Base-by-base conservation (phyloP, 2,113 vertebrate species). In the Antigone vipio region DNA sequence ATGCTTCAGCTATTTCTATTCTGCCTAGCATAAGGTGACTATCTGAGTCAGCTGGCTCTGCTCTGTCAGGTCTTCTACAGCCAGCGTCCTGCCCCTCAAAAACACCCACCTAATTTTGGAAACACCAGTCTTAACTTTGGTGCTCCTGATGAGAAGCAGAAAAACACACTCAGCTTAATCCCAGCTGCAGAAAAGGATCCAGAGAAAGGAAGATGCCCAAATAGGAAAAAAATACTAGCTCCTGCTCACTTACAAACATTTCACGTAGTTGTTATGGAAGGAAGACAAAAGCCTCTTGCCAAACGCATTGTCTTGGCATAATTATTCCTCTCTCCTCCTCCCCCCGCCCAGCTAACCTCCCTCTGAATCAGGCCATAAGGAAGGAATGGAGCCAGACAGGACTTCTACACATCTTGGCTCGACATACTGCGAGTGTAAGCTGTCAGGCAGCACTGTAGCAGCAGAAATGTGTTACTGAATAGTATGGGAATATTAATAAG, bases 1-100 rank as follows among this genome's bases (percentile, higher is more conserved):
- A 95, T 96, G 93, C 91, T 96, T 91, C 77, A 95, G 84, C 94
- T 97, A 91, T 93, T 97, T 96, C 94, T 93, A 69, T 93, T 92
- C 94, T 83, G 94, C 89, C 67, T 87, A 74, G 78, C 93, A 95
- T 88, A 91, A 93, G 78, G 84, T 76, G 84, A 89, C 82, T 91
- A 85, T 91, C 87, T 52, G 78, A 96, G 85, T 94, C 95, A 97
- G 87, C 85, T 91, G 89, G 86, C 91, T 93, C 32, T 63, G 77
- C 74, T 91, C 78, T 58, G 63, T 85, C 67, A 92, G 58, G 49
- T 76, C 88, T 86, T 81, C 83, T 60, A 68, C 77, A 97, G 91
- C 91, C 89, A 95, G 89, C 1, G 0, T 58, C 74, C 94, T 79
- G 77, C 50, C 87, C 75, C 80, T 88, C 77, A 87, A 69, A 96